Conservation (phyloP, 2,113 vertebrate species). For the Phoxinus phoxinus region DNA sequence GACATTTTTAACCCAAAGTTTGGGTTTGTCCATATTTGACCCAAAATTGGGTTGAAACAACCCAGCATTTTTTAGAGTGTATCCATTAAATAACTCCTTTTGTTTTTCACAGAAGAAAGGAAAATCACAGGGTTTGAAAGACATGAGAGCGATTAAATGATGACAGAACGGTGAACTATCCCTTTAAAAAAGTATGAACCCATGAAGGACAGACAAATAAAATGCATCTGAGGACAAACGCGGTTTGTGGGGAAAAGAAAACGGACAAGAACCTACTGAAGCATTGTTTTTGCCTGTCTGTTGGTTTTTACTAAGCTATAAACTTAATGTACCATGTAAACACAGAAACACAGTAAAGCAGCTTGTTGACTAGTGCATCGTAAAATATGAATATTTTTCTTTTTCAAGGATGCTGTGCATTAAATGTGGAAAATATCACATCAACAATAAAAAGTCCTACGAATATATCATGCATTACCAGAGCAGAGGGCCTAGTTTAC, state of each 20-base stretch:
- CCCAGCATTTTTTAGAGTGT: too few relatives aligned
- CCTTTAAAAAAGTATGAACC: background rate
- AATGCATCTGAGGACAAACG: background rate
- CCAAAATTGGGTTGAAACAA: too few relatives aligned
- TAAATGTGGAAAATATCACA: conserved; percentile 19
- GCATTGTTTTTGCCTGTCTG: conserved; percentile 10
- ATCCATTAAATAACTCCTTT: background rate
- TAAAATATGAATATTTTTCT: conserved; percentile 19
- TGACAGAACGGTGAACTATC: background rate
- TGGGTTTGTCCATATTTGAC: too few relatives aligned
- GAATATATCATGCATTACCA: background rate
- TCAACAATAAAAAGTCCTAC: conserved; percentile 11
- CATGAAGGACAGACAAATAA: conserved; percentile 16
- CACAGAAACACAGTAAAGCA: conserved; percentile 3
- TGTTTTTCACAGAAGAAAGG: background rate
- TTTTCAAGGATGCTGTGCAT: conserved; percentile 3
- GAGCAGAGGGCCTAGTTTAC: background rate
- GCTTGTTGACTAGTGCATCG: background rate
- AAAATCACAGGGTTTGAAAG: background rate
- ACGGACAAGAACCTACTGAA: background rate
- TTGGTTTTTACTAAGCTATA: conserved; percentile 20
- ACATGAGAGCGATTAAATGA: background rate
- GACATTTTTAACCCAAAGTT: too few relatives aligned
- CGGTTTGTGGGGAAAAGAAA: background rate
- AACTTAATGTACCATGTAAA: conserved; percentile 14